Base-by-base conservation (phyloP, 2,888 invertebrate genomes). In the Seira ritae region DNA sequence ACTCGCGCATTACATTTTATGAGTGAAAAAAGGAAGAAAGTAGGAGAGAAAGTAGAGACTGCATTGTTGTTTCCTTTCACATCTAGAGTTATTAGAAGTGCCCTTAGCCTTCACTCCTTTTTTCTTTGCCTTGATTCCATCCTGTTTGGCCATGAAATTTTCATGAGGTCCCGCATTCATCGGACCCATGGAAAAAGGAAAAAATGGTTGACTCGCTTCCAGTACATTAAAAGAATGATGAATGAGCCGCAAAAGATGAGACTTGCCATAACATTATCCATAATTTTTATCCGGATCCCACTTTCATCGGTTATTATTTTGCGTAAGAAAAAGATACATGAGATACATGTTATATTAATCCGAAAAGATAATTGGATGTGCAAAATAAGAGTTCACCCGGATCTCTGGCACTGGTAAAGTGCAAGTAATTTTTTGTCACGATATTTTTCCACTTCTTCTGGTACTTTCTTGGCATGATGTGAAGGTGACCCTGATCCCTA, bases 191-290 rank as follows among this genome's bases (percentile, higher is more conserved):
- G 50, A n/a, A n/a, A 8, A 50, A 12, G 50, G 50, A 23, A 66
- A 23, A 66, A 68, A 55, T 22, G n/a, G 76, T 77, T 72, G 76
- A 82, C 82, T 71, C 62, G 67, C 82, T 82, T 82, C 82, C 82
- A 82, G 70, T 82, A 81, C 76, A 82, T 82, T 82, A 77, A 20
- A 20, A 22, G 55, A 77, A 77, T 82, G 82, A 82, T 82, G 82
- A 72, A 77, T 77, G 72, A 70, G 42, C 76, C 76, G 37, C 72
- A 67, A 50, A 50, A 50, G 50, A 50, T 50, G 50, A 50, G 50
- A 50, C 50, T 50, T 50, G 15, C 50, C 50, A 50, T 50, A 50
- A 50, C 12, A 50, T 8, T n/a, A 50, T 50, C 50, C 50, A 50
- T 50, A 50, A 50, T 50, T 50, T 50, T 50, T 50, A 8, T 50